phyloP scores from a whole-genome alignment of 1,140 invertebrate species.

The Nephila pilipes region DNA sequence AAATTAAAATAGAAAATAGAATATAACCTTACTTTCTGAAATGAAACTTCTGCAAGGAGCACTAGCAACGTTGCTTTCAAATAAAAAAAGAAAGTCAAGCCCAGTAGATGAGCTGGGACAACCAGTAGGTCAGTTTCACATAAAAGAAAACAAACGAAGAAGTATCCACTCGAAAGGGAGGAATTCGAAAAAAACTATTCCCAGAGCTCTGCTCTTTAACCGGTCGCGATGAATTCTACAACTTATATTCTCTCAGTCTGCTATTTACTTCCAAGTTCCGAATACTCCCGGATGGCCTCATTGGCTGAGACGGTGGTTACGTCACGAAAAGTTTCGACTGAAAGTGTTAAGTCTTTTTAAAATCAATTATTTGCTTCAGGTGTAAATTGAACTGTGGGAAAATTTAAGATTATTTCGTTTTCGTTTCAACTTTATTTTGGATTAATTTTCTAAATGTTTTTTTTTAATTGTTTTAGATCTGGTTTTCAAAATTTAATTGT shows the following conservation, averaged over 20 bases:
- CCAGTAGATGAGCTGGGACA: neutral
- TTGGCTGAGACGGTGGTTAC: neutral
- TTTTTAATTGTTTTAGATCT: too few relatives aligned
- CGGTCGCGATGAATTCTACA: neutral
- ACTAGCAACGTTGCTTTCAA: slow-evolving; percentile 27
- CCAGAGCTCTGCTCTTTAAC: neutral
- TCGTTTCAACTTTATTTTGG: neutral
- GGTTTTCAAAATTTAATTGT: too few relatives aligned
- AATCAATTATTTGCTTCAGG: too few relatives aligned
- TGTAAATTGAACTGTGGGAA: too few relatives aligned
- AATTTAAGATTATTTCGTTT: neutral
- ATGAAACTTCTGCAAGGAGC: slow-evolving; percentile 6
- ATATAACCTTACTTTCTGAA: neutral
- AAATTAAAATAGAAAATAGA: too few relatives aligned
- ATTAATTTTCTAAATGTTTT: too few relatives aligned
- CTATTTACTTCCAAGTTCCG: slow-evolving; percentile 41
- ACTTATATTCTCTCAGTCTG: neutral
- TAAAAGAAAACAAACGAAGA: neutral
- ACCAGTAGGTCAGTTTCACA: neutral
- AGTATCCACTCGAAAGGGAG: neutral
- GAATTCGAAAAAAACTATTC: neutral
- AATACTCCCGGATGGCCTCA: slow-evolving; percentile 2
- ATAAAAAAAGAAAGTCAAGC: neutral
- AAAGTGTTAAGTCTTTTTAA: too few relatives aligned
- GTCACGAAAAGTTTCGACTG: neutral